Evolutionary conservation across 1,140 invertebrate genomes (phyloP), one percentile per base, ranked within the genome.

Genomic region (Polyergus mexicanus): DNA sequence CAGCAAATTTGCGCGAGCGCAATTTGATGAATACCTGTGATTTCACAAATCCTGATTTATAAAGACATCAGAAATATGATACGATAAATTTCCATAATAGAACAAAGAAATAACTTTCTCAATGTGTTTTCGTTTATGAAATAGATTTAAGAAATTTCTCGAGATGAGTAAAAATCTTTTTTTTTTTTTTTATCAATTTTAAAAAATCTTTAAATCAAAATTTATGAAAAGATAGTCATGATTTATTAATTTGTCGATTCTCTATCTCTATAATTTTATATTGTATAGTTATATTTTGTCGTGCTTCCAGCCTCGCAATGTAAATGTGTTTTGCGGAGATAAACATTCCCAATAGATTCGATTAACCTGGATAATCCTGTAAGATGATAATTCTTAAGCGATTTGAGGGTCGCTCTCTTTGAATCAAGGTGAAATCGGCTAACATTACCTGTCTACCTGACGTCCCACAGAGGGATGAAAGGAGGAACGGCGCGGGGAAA

Each of bases 381-480:
- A 41, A 81, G 54, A 13, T 54, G 8, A 2, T 72, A 74, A 83
- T 83, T 51, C 47, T 25, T 3, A 58, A 0, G 32, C 32, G 38
- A 41, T 3, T 68, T n/a, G 54, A n/a, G 62, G 19, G 19, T 76
- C 58, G 54, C 41, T 56, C 69, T 87, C 78, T 89, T 89, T 60
- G 78, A 89, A 86, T 91, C 88, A 72, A 89, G 90, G 85, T 76
- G 84, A 91, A 91, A 90, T 91, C 84, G 76, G 89, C 80, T 88
- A 32, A 78, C 22, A 81, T 81, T 90, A 90, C 91, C 91, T 88
- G 76, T 91, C 86, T 86, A 90, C 89, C 88, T 90, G 84, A 13
- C 76, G 76, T 78, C 65, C 78, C 69, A 66, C 62, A 38, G 72
- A 60, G 76, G 76, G 85, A 54, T 83, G 85, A 76, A 75, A 85